These are phyloP conservation scores for Ctenopoma kingsleyae DNA, from an alignment of 2,797 vertebrate genomes.

Conservation along the genomic window DNA sequence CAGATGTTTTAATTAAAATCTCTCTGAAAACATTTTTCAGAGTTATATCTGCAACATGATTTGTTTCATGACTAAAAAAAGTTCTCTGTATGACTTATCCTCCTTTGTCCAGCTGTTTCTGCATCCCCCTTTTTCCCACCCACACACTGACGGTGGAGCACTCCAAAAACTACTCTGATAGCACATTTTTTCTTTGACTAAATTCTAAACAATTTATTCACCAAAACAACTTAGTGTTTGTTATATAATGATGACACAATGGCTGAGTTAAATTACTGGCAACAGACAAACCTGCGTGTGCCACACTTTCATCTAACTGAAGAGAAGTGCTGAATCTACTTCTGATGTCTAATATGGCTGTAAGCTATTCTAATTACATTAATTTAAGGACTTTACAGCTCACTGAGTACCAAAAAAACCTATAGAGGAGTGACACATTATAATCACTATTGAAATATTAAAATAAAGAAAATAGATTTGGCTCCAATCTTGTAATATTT, in stretches of 20 bases:
- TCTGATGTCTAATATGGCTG: constrained; percentile 31
- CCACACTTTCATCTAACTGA: not conserved
- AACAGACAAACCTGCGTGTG: constrained; percentile 19
- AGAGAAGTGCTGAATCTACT: constrained; percentile 7
- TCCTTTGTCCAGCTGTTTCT: constrained; percentile 53
- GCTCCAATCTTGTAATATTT: constrained; percentile 5
- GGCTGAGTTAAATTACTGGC: constrained; percentile 7
- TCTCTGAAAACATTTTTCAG: constrained; percentile 12
- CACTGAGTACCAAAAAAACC: constrained; percentile 7
- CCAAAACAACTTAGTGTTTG: constrained; percentile 12
- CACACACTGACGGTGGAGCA: constrained; percentile 37
- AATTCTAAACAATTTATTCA: constrained; percentile 2
- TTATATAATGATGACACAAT: constrained; percentile 13
- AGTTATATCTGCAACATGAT: constrained; percentile 10
- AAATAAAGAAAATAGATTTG: not conserved
- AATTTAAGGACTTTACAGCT: not conserved
- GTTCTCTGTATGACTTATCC: constrained; percentile 49
- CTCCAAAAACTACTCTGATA: constrained; percentile 36
- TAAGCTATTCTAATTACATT: constrained; percentile 17
- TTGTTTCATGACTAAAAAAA: constrained; percentile 34
- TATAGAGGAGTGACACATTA: not conserved
- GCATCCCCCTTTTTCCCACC: constrained; percentile 34
- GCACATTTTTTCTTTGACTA: constrained; percentile 12
- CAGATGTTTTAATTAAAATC: constrained; percentile 31
- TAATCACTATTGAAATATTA: not conserved